These are phyloP conservation scores for Callaeas wilsoni DNA, from an alignment of 2,113 vertebrate species.

Conservation along the genomic window DNA sequence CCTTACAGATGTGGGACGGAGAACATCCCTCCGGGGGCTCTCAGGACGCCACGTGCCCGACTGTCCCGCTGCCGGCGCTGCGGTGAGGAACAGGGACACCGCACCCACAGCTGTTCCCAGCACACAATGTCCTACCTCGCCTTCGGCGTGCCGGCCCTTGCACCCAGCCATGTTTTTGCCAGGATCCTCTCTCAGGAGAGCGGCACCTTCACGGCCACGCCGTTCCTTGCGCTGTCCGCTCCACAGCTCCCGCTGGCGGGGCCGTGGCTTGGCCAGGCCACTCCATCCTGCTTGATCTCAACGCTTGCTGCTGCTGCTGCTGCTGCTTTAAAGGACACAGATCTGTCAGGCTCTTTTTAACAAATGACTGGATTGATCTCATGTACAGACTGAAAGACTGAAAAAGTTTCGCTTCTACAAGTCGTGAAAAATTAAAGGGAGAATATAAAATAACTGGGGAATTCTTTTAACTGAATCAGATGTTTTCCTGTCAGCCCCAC, in stretches of 20 bases:
- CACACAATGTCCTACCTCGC: fast-evolving
- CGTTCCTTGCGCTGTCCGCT: fast-evolving
- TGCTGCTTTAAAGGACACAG: not conserved
- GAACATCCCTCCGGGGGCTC: fast-evolving
- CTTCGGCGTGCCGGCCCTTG: fast-evolving
- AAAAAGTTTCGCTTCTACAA: not conserved
- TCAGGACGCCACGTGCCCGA: fast-evolving
- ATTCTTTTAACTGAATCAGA: not conserved
- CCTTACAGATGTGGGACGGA: no score
- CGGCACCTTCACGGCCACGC: fast-evolving
- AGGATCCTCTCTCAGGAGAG: not conserved
- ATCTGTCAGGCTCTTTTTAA: not conserved
- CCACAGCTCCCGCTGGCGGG: fast-evolving
- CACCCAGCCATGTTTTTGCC: not conserved
- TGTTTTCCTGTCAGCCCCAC: not conserved
- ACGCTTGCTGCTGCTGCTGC: not conserved
- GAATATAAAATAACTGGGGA: not conserved
- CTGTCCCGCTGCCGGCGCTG: not conserved
- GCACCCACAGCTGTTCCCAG: not conserved
- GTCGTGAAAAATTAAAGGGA: not conserved
- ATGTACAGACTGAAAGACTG: not conserved
- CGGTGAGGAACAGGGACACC: not conserved
- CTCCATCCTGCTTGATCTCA: not conserved
- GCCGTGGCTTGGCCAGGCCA: fast-evolving
- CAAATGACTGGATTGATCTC: not conserved